phyloP scores from a whole-genome alignment of 2,888 invertebrate genomes.

The Hemicrepidius hirtus region DNA sequence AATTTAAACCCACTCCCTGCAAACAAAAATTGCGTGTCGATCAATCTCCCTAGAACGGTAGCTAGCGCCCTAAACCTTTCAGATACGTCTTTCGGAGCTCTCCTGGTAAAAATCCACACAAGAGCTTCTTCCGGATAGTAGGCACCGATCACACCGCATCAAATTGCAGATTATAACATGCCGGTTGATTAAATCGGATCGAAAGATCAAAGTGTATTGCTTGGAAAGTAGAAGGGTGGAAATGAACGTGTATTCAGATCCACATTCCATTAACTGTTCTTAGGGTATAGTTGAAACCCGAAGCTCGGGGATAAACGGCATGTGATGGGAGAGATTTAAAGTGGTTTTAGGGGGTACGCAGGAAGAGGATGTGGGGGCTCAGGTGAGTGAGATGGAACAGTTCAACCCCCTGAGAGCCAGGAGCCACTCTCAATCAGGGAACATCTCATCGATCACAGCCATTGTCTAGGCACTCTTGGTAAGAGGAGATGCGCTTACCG shows the following conservation, averaged over 20 bases:
- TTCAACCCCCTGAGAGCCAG: constrained; percentile 40
- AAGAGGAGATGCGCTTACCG: constrained; percentile 45
- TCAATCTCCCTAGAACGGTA: constrained; percentile 15
- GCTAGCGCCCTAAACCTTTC: constrained; percentile 1
- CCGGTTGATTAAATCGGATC: not conserved
- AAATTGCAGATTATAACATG: too few species aligned
- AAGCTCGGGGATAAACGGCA: constrained; percentile 42
- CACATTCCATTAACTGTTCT: constrained; percentile 43
- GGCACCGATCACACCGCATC: too few species aligned
- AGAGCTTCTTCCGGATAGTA: not conserved
- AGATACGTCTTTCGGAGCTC: constrained; percentile 1
- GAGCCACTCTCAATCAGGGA: constrained; percentile 51
- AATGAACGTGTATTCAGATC: constrained; percentile 38
- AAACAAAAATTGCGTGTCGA: constrained; percentile 36
- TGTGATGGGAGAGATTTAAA: constrained; percentile 50
- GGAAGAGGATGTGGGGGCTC: constrained; percentile 44
- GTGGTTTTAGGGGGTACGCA: constrained; percentile 46
- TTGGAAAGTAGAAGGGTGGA: not conserved
- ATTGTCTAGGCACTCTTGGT: constrained; percentile 44
- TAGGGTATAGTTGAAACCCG: constrained; percentile 36
- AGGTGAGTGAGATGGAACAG: constrained; percentile 49
- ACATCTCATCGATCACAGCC: constrained; percentile 50
- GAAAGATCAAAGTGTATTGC: not conserved
- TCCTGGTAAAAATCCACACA: too few species aligned
- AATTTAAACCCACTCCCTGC: constrained; percentile 26